phyloP scores from a whole-genome alignment of 2,797 vertebrate species.

The Sciurus vulgaris region DNA sequence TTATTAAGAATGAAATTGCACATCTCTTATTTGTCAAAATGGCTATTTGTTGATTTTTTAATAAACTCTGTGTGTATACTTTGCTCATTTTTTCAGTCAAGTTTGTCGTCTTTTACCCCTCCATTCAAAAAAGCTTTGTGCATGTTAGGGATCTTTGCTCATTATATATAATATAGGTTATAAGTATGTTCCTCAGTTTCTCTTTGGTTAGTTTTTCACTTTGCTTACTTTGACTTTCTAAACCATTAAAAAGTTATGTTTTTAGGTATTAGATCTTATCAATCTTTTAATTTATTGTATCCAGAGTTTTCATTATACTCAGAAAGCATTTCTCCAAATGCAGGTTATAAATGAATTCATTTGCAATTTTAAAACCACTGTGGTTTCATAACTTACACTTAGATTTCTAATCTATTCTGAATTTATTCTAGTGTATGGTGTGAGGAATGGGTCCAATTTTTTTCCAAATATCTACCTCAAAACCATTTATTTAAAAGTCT shows the following conservation, averaged over 20 bases:
- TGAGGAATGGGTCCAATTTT: background rate
- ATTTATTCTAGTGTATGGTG: slow-evolving; percentile 1
- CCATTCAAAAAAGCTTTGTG: background rate
- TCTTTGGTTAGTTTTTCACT: background rate
- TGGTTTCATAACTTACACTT: background rate
- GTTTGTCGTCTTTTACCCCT: background rate
- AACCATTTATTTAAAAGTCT: background rate
- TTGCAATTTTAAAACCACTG: background rate
- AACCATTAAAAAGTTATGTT: background rate
- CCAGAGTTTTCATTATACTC: slow-evolving; percentile 25
- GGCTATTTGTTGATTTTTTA: background rate
- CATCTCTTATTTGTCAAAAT: background rate
- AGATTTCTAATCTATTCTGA: slow-evolving; percentile 16
- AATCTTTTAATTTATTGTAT: background rate
- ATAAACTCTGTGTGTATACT: background rate
- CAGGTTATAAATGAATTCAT: background rate
- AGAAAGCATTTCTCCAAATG: background rate
- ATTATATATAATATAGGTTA: background rate
- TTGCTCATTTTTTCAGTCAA: background rate
- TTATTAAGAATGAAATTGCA: background rate
- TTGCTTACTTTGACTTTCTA: background rate
- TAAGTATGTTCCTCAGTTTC: background rate
- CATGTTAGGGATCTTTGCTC: background rate
- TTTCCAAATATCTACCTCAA: background rate
- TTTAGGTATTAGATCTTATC: background rate